phyloP scores from a whole-genome alignment of 2,113 vertebrate species.

The Heterochromis multidens region DNA sequence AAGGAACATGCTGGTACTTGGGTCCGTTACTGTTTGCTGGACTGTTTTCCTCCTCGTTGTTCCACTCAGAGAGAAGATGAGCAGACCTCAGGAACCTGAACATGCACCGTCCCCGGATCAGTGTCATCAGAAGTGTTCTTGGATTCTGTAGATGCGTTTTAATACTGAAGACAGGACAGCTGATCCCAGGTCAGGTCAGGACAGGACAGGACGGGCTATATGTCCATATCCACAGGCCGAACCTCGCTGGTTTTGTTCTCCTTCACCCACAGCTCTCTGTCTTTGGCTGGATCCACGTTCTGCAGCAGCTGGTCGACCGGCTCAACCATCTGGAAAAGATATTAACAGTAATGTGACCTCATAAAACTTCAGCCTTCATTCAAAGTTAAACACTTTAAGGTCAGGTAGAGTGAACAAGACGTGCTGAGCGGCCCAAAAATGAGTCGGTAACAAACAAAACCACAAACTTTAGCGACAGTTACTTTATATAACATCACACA shows the following conservation, averaged over 20 bases:
- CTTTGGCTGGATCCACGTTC: constrained; percentile 93
- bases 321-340: constrained; percentile 85
- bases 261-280: constrained; percentile 97
- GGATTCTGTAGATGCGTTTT: neutral
- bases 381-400: neutral
- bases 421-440: neutral
- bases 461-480: neutral
- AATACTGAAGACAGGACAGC: neutral
- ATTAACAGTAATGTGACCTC: fast-evolving
- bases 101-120: constrained; percentile 40
- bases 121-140: constrained; percentile 14
- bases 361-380: neutral
- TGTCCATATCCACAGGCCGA: constrained; percentile 95
- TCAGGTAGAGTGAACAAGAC: neutral
- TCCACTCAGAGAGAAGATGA: constrained; percentile 17
- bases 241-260: constrained; percentile 94
- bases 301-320: constrained; percentile 95
- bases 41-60: neutral
- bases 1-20: constrained; percentile 67
- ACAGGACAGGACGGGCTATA: constrained; percentile 73
- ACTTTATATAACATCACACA: neutral
- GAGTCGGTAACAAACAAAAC: neutral
- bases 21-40: neutral
- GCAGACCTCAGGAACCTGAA: constrained; percentile 9
- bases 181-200: constrained; percentile 18